These are phyloP conservation scores for Halocaridina rubra DNA, from an alignment of 2,888 invertebrate genomes.

Conservation along the genomic window DNA sequence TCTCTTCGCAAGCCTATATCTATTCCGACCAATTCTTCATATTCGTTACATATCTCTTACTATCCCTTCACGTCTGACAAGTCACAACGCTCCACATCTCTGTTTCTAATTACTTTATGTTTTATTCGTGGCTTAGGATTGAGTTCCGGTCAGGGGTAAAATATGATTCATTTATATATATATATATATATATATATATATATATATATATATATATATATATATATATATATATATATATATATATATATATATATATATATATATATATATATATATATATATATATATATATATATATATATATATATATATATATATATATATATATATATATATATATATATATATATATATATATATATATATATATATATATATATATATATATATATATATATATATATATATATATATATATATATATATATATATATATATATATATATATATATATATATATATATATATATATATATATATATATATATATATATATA, in stretches of 20 bases:
- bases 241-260: conserved; percentile 23
- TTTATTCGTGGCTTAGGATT: no score
- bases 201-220: conserved; percentile 27
- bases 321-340: conserved; percentile 21
- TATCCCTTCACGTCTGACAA: no score
- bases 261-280: neutral
- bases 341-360: conserved; percentile 27
- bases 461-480: neutral
- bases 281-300: conserved; percentile 23
- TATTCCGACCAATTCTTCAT: neutral
- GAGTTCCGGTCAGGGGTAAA: no score
- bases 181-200: conserved; percentile 25
- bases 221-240: conserved; percentile 26
- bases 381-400: conserved; percentile 27
- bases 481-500: neutral
- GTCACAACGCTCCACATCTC: no score
- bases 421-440: neutral
- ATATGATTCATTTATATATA: no score
- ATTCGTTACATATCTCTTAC: no score
- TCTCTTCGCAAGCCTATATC: no score
- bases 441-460: neutral
- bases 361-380: conserved; percentile 27
- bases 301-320: conserved; percentile 25
- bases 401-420: conserved; percentile 25
- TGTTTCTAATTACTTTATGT: no score